Base-by-base conservation (phyloP, 2,797 vertebrate genomes). In the Notamacropus eugenii region DNA sequence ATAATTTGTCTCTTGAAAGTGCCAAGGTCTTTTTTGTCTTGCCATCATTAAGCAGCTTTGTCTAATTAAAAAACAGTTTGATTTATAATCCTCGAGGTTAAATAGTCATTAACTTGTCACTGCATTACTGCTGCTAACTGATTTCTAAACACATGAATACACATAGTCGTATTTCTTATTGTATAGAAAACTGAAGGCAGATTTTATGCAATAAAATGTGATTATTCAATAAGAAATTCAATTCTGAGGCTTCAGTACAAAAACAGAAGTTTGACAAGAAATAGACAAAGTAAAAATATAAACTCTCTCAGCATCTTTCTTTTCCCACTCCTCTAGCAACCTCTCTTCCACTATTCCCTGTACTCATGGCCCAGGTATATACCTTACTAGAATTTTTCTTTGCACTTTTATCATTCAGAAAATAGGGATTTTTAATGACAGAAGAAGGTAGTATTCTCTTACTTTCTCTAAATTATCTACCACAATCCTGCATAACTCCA, bases 41-140 rank as follows among this genome's bases (percentile, higher is more conserved):
- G 67, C n/a, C 13, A 56, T 94, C 19, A 56, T 94, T 96, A 95
- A 96, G 74, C 87, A 59, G 92, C 87, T 95, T 92, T 93, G 34
- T 95, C 92, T 93, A 95, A 97, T 96, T 96, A 95, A 93, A 97
- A 87, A 95, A 31, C 87, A 27, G 13, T 92, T 92, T 93, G 58
- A 91, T 93, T 95, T 62, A 82, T 95, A 92, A n/a, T 59, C 55
- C 34, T 93, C 1, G 54, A 93, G 90, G 24, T 90, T 96, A 91
- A 93, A 94, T 93, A 90, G 67, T 92, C 67, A 59, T 93, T 94
- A 93, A 74, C 55, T 87, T 92, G 4, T 46, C 90, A 31, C 55
- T 46, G 40, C 1, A 87, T 87, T 87, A 46, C n/a, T 40, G 24
- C 50, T 92, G 19, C n/a, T 54, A 74, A 95, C n/a, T 95, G 46